Percentiles rank a stretch among this genome's conserved stretches.
These are phyloP conservation scores for Plodia interpunctella DNA, from an alignment of 1,140 invertebrate species.

Conservation along the genomic window DNA sequence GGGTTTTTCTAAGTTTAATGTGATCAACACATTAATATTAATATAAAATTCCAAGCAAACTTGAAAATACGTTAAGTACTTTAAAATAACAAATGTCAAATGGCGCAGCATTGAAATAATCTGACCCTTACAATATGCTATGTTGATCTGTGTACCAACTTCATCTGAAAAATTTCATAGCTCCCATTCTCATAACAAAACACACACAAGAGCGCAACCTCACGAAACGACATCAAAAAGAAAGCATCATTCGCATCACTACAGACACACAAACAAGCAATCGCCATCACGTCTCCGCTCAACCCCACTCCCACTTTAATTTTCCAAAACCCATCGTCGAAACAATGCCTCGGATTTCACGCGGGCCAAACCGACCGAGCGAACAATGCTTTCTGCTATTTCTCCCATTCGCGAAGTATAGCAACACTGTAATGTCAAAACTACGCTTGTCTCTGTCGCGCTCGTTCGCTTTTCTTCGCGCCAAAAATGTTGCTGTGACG, in stretches of 20 bases:
- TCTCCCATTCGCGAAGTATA: slow-evolving; percentile 49
- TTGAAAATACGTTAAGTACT: too few species aligned
- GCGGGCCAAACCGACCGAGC: slow-evolving; percentile 70
- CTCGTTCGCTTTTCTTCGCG: slow-evolving; percentile 38
- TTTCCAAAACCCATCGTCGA: slow-evolving; percentile 67
- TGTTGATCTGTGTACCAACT: too few species aligned
- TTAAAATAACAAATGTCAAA: too few species aligned
- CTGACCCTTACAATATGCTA: too few species aligned
- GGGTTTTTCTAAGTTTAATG: too few species aligned
- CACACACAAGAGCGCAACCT: background rate
- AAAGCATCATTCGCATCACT: slow-evolving; percentile 18
- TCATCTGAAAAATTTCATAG: too few species aligned
- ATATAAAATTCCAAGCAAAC: too few species aligned
- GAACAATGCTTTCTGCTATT: slow-evolving; percentile 67
- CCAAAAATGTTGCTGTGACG: slow-evolving; percentile 52
- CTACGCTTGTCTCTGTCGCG: slow-evolving; percentile 44
- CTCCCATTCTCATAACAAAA: background rate
- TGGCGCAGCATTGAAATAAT: too few species aligned
- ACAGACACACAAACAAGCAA: slow-evolving; percentile 62
- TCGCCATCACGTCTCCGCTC: slow-evolving; percentile 53
- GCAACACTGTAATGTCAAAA: slow-evolving; percentile 59
- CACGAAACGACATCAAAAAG: slow-evolving; percentile 8
- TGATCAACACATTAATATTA: too few species aligned
- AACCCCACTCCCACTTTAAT: slow-evolving; percentile 68
- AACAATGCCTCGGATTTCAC: slow-evolving; percentile 71